phyloP scores from a whole-genome alignment of 2,113 vertebrate species.

The Loxodonta africana region DNA sequence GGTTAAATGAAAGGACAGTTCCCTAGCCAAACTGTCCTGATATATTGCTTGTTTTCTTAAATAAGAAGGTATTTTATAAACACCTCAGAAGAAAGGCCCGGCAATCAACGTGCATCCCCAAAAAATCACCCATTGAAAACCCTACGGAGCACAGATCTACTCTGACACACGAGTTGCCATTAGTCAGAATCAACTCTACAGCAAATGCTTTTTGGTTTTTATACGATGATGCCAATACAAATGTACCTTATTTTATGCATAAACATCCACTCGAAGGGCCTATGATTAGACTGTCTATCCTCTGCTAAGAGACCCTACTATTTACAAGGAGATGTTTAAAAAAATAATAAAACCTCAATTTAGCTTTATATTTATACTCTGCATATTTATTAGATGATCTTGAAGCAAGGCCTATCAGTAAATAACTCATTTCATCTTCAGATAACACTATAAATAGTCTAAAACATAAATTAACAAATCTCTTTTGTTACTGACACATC shows the following conservation, averaged over 20 bases:
- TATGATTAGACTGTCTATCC: not conserved
- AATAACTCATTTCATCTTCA: conserved; percentile 20
- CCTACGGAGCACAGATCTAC: not conserved
- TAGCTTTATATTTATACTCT: not conserved
- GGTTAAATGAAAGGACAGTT: not conserved
- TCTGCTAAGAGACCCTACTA: not conserved
- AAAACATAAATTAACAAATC: not conserved
- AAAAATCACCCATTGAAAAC: not conserved
- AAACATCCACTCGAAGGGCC: not conserved
- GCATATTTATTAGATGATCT: not conserved
- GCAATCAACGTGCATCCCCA: not conserved
- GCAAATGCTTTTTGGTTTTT: not conserved
- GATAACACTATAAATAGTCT: not conserved
- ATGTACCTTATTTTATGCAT: not conserved
- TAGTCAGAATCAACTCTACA: not conserved
- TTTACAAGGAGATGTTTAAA: not conserved
- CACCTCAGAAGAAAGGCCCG: not conserved
- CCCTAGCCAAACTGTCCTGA: not conserved
- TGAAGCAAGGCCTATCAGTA: not conserved
- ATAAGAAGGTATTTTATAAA: not conserved
- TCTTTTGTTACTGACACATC: not conserved
- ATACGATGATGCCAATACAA: not conserved
- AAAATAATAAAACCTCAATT: not conserved
- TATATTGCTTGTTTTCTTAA: conserved; percentile 3
- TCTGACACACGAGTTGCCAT: too few species aligned